phyloP scores from a whole-genome alignment of 2,113 vertebrate genomes.

The Albula goreensis region DNA sequence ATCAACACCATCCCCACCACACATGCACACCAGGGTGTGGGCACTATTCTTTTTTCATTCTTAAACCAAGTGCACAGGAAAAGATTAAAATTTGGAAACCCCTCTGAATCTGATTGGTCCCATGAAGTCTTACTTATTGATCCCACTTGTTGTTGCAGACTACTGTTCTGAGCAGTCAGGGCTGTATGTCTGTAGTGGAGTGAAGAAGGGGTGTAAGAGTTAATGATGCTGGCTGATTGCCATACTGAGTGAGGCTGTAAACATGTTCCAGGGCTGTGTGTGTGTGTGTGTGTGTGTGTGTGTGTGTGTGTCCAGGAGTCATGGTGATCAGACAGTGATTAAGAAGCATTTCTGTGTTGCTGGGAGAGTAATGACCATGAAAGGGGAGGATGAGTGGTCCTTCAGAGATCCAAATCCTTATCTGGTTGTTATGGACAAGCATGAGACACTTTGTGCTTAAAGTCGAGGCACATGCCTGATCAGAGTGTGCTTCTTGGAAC shows the following conservation, averaged over 20 bases:
- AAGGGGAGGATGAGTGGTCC: not conserved
- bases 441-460: not conserved
- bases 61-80: too few species aligned
- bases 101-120: too few species aligned
- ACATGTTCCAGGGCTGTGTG: slow-evolving; percentile 3
- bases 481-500: not conserved
- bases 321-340: not conserved
- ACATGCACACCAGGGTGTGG: too few species aligned
- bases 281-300: not conserved
- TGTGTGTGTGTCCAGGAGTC: not conserved
- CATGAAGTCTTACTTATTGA: too few species aligned
- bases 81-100: too few species aligned
- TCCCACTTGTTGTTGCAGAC: not conserved
- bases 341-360: not conserved
- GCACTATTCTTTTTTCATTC: too few species aligned
- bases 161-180: not conserved
- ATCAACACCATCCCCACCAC: too few species aligned
- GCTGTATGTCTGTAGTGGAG: not conserved
- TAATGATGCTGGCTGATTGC: too few species aligned
- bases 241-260: slow-evolving; percentile 30
- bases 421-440: not conserved
- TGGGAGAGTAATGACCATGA: not conserved
- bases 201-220: not conserved
- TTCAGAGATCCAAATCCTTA: not conserved
- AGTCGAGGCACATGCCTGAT: not conserved